Percentiles rank a stretch among this genome's conserved stretches.
phyloP scores from a whole-genome alignment of 2,113 vertebrate genomes.

The Copsychus sechellarum region DNA sequence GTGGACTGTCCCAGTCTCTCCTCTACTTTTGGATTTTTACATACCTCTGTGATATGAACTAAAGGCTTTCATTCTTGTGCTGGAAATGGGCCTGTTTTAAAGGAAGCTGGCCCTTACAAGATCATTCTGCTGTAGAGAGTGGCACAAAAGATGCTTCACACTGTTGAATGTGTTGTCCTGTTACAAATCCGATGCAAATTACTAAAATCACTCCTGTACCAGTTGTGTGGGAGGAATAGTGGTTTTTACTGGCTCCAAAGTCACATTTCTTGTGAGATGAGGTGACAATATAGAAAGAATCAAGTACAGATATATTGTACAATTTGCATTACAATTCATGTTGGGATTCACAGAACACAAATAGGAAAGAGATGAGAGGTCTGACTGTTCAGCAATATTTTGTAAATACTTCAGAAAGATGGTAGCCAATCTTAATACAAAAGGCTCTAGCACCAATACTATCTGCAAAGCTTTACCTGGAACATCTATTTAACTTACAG shows the following conservation, averaged over 20 bases:
- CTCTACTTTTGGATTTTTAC: neutral
- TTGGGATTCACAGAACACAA: neutral
- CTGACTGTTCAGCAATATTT: neutral
- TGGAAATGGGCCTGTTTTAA: neutral
- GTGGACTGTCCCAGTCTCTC: fast-evolving
- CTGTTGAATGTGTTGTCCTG: neutral
- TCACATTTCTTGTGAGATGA: neutral
- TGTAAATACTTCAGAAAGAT: neutral
- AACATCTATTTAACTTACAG: neutral
- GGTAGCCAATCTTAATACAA: neutral
- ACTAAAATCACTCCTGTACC: neutral
- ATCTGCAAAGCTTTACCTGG: neutral
- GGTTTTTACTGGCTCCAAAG: neutral
- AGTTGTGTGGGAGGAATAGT: neutral
- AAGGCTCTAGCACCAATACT: neutral
- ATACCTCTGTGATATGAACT: fast-evolving
- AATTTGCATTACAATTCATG: neutral
- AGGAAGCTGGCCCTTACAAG: neutral
- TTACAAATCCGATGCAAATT: fast-evolving
- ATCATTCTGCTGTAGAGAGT: neutral
- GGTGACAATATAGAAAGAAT: neutral
- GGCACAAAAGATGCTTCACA: neutral
- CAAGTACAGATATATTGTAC: neutral
- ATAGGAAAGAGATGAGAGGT: neutral
- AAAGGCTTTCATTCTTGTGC: neutral